Conservation (phyloP, 2,113 vertebrate genomes). For the Cardinalis cardinalis region DNA sequence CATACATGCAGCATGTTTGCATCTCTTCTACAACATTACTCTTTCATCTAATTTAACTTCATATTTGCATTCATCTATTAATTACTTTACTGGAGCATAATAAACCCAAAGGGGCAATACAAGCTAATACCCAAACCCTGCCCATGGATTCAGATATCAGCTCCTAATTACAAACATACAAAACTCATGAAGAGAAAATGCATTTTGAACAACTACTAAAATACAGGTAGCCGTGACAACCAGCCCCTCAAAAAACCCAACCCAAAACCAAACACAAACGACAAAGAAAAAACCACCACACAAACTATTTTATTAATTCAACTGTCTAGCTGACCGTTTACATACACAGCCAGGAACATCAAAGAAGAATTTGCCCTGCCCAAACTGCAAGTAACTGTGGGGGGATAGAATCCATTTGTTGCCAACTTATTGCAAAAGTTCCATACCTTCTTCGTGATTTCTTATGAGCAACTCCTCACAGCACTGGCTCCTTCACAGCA, state of each 20-base stretch:
- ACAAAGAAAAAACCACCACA: not conserved
- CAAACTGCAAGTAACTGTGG: not conserved
- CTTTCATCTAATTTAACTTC: not conserved
- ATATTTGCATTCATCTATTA: not conserved
- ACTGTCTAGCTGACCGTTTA: not conserved
- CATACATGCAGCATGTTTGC: rapidly evolving
- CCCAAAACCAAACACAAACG: not conserved
- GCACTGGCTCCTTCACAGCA: too few relatives aligned
- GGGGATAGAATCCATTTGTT: too few relatives aligned
- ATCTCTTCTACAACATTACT: not conserved
- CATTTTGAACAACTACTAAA: not conserved
- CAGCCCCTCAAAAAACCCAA: not conserved
- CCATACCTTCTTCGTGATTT: too few relatives aligned
- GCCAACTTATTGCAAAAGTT: too few relatives aligned
- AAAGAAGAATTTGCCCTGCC: not conserved
- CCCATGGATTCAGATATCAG: not conserved
- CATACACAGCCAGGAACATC: not conserved
- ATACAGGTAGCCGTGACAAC: not conserved
- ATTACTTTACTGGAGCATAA: not conserved
- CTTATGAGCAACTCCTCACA: too few relatives aligned
- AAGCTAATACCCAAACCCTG: not conserved
- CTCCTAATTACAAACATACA: not conserved
- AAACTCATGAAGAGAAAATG: not conserved
- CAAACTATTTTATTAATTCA: not conserved
- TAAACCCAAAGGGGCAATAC: not conserved